Conservation (phyloP, 2,113 vertebrate genomes). For the Laterallus jamaicensis region DNA sequence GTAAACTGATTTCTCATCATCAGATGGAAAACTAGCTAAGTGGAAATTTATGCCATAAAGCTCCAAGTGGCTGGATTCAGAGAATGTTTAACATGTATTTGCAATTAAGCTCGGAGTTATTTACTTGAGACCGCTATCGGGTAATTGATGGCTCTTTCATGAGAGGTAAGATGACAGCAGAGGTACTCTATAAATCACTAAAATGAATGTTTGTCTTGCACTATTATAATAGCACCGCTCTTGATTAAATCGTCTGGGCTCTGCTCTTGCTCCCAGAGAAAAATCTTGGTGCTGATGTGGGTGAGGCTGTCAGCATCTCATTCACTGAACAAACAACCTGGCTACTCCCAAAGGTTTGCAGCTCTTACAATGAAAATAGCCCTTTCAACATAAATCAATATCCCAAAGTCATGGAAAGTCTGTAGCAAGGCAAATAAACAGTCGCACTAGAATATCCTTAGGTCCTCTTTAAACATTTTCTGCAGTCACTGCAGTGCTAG, state of each 20-base stretch:
- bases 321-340: neutral
- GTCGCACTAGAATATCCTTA: neutral
- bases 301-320: neutral
- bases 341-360: neutral
- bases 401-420: neutral
- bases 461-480: neutral
- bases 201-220: neutral
- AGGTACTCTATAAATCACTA: constrained; percentile 6
- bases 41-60: neutral
- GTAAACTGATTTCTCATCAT: neutral
- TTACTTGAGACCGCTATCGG: neutral
- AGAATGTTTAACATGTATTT: neutral
- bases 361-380: neutral
- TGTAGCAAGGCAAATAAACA: neutral
- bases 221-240: neutral
- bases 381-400: constrained; percentile 20
- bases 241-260: neutral
- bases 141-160: constrained; percentile 3
- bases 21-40: neutral
- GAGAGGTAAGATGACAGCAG: neutral
- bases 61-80: neutral
- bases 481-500: neutral
- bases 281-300: neutral
- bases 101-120: neutral
- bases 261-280: neutral